Evolutionary conservation across 2,888 invertebrate genomes (phyloP), one percentile per base, ranked within the genome.

Genomic region (Disparrhopalites patrizii): DNA sequence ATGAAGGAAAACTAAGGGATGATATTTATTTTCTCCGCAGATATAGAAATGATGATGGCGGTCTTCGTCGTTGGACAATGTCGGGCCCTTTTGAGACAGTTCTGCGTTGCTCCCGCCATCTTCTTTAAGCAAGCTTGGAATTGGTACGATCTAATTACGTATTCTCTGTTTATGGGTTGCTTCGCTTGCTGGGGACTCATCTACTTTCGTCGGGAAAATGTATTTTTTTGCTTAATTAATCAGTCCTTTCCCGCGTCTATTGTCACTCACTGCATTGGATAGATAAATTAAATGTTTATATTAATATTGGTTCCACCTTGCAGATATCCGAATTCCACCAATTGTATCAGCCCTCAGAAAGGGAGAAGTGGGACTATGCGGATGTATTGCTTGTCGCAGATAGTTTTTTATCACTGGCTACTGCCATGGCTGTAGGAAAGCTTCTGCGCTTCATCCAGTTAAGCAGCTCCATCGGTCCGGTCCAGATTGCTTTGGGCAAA

Each of bases 361-460:
- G 66, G 20, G 36, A 38, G 5, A 43, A 83, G 77, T 88, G 87
- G 87, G 80, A 83, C 74, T 82, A 83, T 76, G 79, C 84, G 68
- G 87, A 88, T 77, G 86, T 86, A 0, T 81, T 84, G 10, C 78
- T 87, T 64, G 78, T 87, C 20, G 85, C 85, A 4, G 87, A 87
- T 79, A 86, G 86, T 54, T 82, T 86, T 52, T 86, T 85, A 77
- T 84, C 86, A 51, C 77, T 86, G 13, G 87, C 86, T 8, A 85
- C 85, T 13, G 84, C 87, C 71, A 83, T 86, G 82, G 84, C 87
- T 15, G 87, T 82, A 77, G 83, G 85, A 74, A 83, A 84, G 75
- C 79, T 87, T 38, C 80, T 87, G 78, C 83, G 84, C 75, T 81
- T 86, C 74, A 85, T 85, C 72, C 84, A 87, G 76, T 78, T 87